phyloP scores from a whole-genome alignment of 2,888 invertebrate genomes.

The Muscina levida region DNA sequence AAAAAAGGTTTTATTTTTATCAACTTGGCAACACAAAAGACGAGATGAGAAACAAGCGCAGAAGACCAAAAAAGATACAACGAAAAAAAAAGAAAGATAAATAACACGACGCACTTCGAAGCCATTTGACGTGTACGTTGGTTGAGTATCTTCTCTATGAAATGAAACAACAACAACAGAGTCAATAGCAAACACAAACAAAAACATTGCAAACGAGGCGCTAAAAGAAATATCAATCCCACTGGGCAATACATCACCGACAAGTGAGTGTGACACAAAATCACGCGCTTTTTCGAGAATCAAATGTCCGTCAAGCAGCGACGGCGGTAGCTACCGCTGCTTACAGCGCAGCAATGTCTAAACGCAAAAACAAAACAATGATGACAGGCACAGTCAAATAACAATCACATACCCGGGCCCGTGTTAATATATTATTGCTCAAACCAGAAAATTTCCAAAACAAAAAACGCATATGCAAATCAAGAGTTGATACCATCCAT shows the following conservation, averaged over 20 bases:
- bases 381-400: background rate
- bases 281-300: conserved; percentile 43
- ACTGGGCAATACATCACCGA: conserved; percentile 2
- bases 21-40: conserved; percentile 49
- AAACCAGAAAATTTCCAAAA: conserved; percentile 2
- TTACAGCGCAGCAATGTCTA: background rate
- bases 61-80: conserved; percentile 34
- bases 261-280: conserved; percentile 40
- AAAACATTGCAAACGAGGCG: conserved; percentile 38
- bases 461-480: background rate
- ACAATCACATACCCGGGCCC: background rate
- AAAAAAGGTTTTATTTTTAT: conserved; percentile 41
- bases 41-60: background rate
- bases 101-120: conserved; percentile 35
- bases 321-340: background rate
- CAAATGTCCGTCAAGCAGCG: background rate
- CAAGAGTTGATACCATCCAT: background rate
- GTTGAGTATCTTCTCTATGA: background rate
- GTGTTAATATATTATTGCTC: conserved; percentile 10
- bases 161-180: conserved; percentile 28
- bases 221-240: conserved; percentile 12
- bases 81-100: conserved; percentile 40
- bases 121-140: background rate
- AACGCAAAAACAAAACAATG: background rate
- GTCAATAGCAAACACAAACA: background rate